Evolutionary conservation across 92 coral and sea anemone species (phyloP).

Genomic region (Zoanthus gigantus): DNA sequence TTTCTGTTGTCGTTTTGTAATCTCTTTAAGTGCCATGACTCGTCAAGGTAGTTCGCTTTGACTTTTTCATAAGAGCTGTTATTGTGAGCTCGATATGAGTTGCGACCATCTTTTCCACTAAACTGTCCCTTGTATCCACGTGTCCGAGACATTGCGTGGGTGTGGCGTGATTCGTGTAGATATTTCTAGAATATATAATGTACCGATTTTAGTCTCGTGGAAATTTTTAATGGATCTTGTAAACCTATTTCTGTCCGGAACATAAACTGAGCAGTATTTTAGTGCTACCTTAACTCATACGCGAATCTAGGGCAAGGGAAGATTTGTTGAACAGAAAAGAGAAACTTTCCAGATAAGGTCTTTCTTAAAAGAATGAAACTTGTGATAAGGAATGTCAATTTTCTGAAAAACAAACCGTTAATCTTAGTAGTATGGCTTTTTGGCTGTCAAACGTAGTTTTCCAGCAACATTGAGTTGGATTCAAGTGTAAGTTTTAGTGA

Average conservation of each 20-base stretch:
- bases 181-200: slow-evolving; percentile 24
- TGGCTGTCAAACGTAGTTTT: too few relatives aligned
- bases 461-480: neutral
- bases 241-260: too few relatives aligned
- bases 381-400: too few relatives aligned
- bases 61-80: neutral
- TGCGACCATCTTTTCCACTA: neutral
- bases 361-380: neutral
- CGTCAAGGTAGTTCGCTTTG: neutral
- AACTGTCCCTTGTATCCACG: slow-evolving; percentile 38
- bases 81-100: neutral
- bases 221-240: neutral
- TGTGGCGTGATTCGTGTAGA: slow-evolving; percentile 41
- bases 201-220: neutral
- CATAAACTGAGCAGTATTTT: too few relatives aligned
- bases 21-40: neutral
- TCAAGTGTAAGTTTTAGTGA: neutral
- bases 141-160: slow-evolving; percentile 32
- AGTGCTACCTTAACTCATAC: too few relatives aligned
- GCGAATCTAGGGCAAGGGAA: too few relatives aligned
- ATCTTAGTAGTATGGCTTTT: too few relatives aligned
- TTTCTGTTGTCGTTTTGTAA: neutral
- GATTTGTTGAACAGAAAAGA: too few relatives aligned
- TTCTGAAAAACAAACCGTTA: too few relatives aligned
- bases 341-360: too few relatives aligned